Conservation (phyloP, 2,888 invertebrate genomes). For the Carcina quercana region DNA sequence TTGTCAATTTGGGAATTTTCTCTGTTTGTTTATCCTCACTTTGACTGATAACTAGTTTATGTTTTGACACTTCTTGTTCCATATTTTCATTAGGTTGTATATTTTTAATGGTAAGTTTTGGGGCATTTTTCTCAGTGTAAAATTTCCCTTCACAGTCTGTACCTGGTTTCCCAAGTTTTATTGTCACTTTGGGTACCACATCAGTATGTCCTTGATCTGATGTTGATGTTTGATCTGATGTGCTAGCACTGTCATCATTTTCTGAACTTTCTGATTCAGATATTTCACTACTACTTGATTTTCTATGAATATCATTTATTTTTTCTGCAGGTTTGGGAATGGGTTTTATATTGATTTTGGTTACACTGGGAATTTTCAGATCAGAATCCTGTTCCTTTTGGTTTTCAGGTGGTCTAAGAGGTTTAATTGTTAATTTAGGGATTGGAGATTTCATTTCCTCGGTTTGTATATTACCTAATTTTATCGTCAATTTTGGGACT, state of each 20-base stretch:
- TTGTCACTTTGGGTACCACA: constrained; percentile 62
- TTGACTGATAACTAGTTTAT: constrained; percentile 55
- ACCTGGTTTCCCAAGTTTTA: constrained; percentile 61
- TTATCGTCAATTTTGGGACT: constrained; percentile 69
- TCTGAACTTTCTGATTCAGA: constrained; percentile 70
- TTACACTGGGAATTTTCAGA: constrained; percentile 51
- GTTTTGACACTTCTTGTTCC: constrained; percentile 46
- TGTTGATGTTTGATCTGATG: constrained; percentile 56
- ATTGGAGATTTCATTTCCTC: constrained; percentile 55
- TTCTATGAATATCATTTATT: constrained; percentile 60
- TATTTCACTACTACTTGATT: constrained; percentile 69
- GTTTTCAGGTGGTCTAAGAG: constrained; percentile 35
- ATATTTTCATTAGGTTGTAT: constrained; percentile 49
- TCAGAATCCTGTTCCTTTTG: constrained; percentile 25
- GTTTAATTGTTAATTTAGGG: constrained; percentile 60
- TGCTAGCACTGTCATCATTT: constrained; percentile 69
- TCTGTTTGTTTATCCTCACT: constrained; percentile 47
- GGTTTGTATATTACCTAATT: constrained; percentile 47
- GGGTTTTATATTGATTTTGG: constrained; percentile 68
- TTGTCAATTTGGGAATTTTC: constrained; percentile 62
- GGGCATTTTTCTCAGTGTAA: constrained; percentile 60
- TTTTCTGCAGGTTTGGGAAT: constrained; percentile 61
- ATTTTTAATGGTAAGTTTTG: constrained; percentile 60
- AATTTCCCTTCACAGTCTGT: constrained; percentile 60
- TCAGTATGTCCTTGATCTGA: constrained; percentile 52